These are phyloP conservation scores for Cotesia vestalis DNA, from an alignment of 1,140 invertebrate species.

Conservation along the genomic window DNA sequence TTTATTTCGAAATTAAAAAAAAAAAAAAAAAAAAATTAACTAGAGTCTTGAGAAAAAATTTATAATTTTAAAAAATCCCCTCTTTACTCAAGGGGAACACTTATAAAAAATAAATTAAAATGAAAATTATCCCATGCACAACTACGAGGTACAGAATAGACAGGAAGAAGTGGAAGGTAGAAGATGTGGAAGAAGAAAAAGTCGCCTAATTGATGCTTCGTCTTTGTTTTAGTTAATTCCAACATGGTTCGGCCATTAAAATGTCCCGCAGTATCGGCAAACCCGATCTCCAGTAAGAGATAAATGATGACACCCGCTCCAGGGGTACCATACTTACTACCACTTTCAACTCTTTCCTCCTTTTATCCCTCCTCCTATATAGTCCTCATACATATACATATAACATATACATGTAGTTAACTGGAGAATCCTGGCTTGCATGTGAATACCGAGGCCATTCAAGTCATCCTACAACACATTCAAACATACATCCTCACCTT, in stretches of 20 bases:
- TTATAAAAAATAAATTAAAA: too few species aligned
- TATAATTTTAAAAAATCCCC: too few species aligned
- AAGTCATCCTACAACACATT: neutral
- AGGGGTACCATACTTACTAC: conserved; percentile 65
- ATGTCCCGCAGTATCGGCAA: conserved; percentile 66
- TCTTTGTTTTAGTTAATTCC: conserved; percentile 72
- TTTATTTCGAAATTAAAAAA: too few species aligned
- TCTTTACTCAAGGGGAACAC: too few species aligned
- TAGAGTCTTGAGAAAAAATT: too few species aligned
- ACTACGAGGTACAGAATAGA: neutral
- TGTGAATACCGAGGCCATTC: conserved; percentile 10
- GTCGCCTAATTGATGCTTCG: conserved; percentile 71
- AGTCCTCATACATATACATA: conserved; percentile 36
- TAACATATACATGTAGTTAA: conserved; percentile 27
- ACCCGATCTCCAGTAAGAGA: conserved; percentile 65
- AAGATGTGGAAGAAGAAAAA: conserved; percentile 59
- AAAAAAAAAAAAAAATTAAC: too few species aligned
- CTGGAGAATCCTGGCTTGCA: neutral
- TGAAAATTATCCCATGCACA: too few species aligned
- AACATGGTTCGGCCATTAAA: conserved; percentile 72
- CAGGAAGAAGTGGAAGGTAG: conserved; percentile 58
- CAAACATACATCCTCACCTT: neutral
- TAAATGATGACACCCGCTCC: conserved; percentile 68
- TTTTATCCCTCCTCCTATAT: conserved; percentile 43
- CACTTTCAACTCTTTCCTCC: conserved; percentile 49